Conservation (phyloP, 2,113 vertebrate genomes). For the Condylura cristata region DNA sequence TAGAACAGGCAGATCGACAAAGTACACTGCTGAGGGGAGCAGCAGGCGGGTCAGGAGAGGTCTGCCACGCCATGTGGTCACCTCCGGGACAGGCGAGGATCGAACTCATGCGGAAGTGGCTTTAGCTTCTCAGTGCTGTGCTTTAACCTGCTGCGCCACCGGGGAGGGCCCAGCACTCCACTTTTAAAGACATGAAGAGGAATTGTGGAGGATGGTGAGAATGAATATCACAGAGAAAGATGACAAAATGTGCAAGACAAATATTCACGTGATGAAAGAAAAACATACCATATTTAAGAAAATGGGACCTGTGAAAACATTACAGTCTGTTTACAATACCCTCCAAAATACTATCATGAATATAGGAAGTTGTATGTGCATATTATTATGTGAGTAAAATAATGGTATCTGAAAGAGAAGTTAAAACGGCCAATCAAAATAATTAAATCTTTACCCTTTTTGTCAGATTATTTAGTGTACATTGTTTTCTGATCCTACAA, state of each 20-base stretch:
- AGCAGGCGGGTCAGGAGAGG: too few relatives aligned
- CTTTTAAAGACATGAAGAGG: slow-evolving; percentile 7
- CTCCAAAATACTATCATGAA: background rate
- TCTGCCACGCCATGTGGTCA: too few relatives aligned
- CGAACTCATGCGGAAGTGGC: too few relatives aligned
- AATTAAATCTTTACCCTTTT: background rate
- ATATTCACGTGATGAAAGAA: background rate
- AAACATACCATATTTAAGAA: background rate
- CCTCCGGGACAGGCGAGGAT: too few relatives aligned
- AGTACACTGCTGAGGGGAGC: too few relatives aligned
- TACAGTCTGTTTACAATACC: background rate
- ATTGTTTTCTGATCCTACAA: background rate
- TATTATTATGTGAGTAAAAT: background rate
- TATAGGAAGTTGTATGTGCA: background rate
- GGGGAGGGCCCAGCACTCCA: too few relatives aligned
- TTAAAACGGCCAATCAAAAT: slow-evolving; percentile 29
- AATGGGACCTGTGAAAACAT: background rate
- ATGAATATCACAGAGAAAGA: background rate
- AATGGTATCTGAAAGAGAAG: slow-evolving; percentile 1
- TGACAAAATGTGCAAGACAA: background rate
- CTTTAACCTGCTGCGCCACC: too few relatives aligned
- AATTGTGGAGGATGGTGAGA: background rate
- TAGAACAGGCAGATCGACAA: too few relatives aligned
- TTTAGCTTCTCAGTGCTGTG: too few relatives aligned
- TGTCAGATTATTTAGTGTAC: background rate